A percentile compares a stretch with the other conserved stretches of the same genome.
phyloP scores from a whole-genome alignment of 2,888 invertebrate genomes.

The Mythimna vitellina region DNA sequence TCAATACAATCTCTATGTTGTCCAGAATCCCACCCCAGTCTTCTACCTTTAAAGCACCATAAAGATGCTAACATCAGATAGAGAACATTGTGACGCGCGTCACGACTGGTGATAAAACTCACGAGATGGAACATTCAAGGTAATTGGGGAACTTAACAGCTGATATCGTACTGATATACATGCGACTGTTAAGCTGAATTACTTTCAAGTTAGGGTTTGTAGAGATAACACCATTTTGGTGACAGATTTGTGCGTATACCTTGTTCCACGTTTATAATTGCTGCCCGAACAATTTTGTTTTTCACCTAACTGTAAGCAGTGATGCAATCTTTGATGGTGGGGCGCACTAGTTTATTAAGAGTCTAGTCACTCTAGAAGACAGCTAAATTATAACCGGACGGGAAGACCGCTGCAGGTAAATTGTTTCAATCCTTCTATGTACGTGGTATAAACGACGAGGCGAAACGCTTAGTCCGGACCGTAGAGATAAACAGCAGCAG shows the following conservation, averaged over 20 bases:
- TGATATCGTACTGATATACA: constrained; percentile 34
- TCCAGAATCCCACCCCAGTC: neutral
- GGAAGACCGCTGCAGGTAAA: no score
- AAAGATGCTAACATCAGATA: constrained; percentile 17
- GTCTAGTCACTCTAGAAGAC: no score
- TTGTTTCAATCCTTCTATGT: no score
- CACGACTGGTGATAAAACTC: constrained; percentile 38
- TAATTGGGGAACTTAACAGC: constrained; percentile 42
- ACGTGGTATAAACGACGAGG: no score
- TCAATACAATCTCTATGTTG: neutral
- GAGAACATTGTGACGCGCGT: constrained; percentile 4
- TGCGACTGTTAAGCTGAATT: constrained; percentile 16
- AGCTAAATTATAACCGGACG: no score
- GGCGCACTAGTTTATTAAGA: no score
- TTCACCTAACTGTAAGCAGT: no score
- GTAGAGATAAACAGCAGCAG: no score
- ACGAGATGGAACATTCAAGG: constrained; percentile 28
- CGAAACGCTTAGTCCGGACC: no score
- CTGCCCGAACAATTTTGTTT: no score
- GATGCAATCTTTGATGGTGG: no score
- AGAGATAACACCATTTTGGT: neutral
- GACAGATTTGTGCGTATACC: neutral
- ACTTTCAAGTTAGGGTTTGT: constrained; percentile 3
- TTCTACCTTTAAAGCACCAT: neutral
- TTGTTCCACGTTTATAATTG: neutral